phyloP scores from a whole-genome alignment of 2,888 invertebrate species.

The Acanthosepion lycidas region DNA sequence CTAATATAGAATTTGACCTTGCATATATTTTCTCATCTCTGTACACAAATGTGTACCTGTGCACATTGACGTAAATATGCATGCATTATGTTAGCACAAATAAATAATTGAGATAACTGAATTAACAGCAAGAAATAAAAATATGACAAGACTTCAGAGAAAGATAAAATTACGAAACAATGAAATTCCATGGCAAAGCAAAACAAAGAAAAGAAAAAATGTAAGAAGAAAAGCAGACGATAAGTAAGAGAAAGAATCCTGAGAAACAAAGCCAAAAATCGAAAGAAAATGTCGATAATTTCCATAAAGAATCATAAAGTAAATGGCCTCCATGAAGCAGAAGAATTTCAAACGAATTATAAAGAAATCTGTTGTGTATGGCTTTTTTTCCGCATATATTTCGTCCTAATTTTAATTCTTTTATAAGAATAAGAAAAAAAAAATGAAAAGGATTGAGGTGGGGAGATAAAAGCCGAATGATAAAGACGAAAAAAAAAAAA shows the following conservation, averaged over 20 bases:
- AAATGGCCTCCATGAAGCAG: neutral
- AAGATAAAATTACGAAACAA: neutral
- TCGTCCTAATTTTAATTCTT: conserved; percentile 33
- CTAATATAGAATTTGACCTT: too few relatives aligned
- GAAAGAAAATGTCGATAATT: conserved; percentile 33
- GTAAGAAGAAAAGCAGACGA: neutral
- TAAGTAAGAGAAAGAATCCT: neutral
- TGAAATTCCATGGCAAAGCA: neutral
- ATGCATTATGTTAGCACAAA: neutral
- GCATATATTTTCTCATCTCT: too few relatives aligned
- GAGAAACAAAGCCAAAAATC: neutral
- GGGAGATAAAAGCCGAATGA: conserved; percentile 11
- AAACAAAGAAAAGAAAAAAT: neutral
- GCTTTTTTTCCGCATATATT: neutral
- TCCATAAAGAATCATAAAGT: neutral
- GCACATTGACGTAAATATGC: neutral
- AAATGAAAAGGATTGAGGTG: neutral
- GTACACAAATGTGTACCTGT: neutral
- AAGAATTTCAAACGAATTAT: conserved; percentile 33
- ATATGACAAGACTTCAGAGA: neutral
- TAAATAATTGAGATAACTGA: neutral
- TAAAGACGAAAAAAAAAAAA: neutral
- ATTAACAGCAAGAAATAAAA: neutral
- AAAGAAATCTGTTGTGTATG: neutral
- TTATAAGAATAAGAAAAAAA: neutral